phyloP scores from a whole-genome alignment of 2,797 vertebrate genomes.

The Anguilla megastoma region DNA sequence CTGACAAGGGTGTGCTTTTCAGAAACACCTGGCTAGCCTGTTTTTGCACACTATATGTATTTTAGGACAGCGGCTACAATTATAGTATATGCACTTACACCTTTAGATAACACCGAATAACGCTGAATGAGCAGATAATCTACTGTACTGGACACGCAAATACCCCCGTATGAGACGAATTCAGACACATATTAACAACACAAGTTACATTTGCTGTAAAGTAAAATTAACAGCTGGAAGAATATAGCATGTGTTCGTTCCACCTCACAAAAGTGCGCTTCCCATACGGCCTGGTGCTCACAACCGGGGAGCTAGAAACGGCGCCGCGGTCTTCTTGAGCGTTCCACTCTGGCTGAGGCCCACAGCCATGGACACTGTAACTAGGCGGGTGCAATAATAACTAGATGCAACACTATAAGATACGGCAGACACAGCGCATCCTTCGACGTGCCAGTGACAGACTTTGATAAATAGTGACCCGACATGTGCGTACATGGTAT shows the following conservation, averaged over 20 bases:
- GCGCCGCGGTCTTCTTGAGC: conserved; percentile 51
- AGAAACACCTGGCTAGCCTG: background rate
- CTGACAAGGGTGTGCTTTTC: background rate
- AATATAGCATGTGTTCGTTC: conserved; percentile 27
- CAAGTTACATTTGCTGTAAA: conserved; percentile 6
- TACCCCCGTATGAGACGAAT: background rate
- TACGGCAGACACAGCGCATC: background rate
- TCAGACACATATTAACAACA: conserved; percentile 10
- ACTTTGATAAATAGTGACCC: background rate
- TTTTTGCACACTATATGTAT: background rate
- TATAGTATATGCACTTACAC: background rate
- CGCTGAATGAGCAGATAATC: conserved; percentile 25
- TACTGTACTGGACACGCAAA: conserved; percentile 35
- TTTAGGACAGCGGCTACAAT: background rate
- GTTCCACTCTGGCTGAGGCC: conserved; percentile 54
- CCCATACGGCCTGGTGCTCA: conserved; percentile 59
- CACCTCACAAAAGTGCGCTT: conserved; percentile 39
- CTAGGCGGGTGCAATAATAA: background rate
- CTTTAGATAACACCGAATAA: background rate
- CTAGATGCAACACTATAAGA: conserved; percentile 12
- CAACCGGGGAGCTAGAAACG: conserved; percentile 42
- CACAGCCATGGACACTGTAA: conserved; percentile 7
- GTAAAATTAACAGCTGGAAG: background rate
- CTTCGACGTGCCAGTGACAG: background rate
- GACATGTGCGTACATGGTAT: background rate